Evolutionary conservation across 1,140 invertebrate genomes (phyloP), one percentile per base, ranked within the genome.

Genomic region (Medauroidea extradentata): DNA sequence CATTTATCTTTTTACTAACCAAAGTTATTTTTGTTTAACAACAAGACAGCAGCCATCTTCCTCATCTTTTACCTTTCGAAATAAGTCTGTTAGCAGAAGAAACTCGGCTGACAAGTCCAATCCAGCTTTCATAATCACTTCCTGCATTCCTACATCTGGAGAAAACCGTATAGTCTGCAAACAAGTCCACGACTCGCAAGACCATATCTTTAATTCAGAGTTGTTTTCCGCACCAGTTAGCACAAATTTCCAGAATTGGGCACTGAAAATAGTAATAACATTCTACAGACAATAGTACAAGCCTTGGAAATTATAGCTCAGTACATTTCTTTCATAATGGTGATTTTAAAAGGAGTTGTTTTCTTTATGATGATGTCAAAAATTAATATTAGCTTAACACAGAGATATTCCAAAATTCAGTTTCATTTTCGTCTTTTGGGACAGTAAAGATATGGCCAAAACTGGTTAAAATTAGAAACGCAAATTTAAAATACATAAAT

Each of bases 201-300:
- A 92, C 93, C 94, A 97, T 21, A 98, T 77, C 76, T 96, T 97
- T 14, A 98, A 77, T 69, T 93, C 91, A 0, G 89, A 87, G 75
- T 96, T 96, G 69, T 93, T 85, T 61, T 92, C 85, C 9, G 90
- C 87, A 1, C 93, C 93, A 1, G 94, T 97, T 16, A 98, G 80
- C 3, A 90, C 91, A 78, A 89, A 96, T 71, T 94, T 94, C 95
- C 95, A 98, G 73, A 94, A 92, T 70, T 91, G 89, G 16, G 83
- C 84, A 66, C 88, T 91, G 72, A 16, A 77, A 73, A 59, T 58
- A 38, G 59, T 51, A 62, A 62, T 25, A 25, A 53, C n/a, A n/a
- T n/a, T n/a, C n/a, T n/a, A n/a, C n/a, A n/a, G n/a, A n/a, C n/a
- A n/a, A n/a, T n/a, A n/a, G n/a, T n/a, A n/a, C n/a, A n/a, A n/a